Percentiles rank a stretch among this genome's conserved stretches.
phyloP scores from a whole-genome alignment of 2,888 invertebrate genomes.

The Hemicrepidius hirtus region DNA sequence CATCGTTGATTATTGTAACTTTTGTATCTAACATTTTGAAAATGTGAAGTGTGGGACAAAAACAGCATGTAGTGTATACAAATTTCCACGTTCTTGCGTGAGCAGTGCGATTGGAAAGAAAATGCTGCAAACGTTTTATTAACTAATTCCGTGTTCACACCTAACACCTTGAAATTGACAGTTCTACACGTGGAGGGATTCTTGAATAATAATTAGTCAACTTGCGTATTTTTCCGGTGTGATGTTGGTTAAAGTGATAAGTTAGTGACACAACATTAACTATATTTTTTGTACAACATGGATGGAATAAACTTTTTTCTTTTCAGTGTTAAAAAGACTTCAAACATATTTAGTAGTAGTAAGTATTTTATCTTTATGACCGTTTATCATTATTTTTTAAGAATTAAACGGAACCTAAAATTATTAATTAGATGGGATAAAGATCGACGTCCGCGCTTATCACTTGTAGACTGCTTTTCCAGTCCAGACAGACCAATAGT shows the following conservation, averaged over 20 bases:
- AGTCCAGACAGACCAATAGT: slow-evolving; percentile 15
- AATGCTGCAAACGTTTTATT: neutral
- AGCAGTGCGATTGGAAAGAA: neutral
- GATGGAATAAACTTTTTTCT: neutral
- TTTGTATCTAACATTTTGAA: slow-evolving; percentile 34
- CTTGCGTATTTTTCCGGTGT: neutral
- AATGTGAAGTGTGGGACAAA: slow-evolving; percentile 34
- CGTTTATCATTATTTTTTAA: too few relatives aligned
- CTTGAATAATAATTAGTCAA: slow-evolving; percentile 3
- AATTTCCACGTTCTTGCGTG: neutral
- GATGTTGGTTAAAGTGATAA: slow-evolving; percentile 1
- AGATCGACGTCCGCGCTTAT: slow-evolving; percentile 2
- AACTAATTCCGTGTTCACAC: slow-evolving; percentile 4
- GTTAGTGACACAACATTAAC: slow-evolving; percentile 1
- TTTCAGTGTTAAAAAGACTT: too few relatives aligned
- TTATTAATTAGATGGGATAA: neutral
- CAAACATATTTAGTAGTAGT: neutral
- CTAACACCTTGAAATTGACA: slow-evolving; percentile 24
- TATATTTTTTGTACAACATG: neutral
- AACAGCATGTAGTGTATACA: neutral
- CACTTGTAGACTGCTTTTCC: slow-evolving; percentile 1
- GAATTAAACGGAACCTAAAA: neutral
- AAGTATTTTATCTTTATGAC: neutral
- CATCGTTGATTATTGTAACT: slow-evolving; percentile 30
- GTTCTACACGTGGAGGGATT: slow-evolving; percentile 29